Percentiles rank a stretch among this genome's conserved stretches.
Evolutionary conservation across 2,888 invertebrate genomes (phyloP).

Genomic region (Drosophila cyrtoloma): DNA sequence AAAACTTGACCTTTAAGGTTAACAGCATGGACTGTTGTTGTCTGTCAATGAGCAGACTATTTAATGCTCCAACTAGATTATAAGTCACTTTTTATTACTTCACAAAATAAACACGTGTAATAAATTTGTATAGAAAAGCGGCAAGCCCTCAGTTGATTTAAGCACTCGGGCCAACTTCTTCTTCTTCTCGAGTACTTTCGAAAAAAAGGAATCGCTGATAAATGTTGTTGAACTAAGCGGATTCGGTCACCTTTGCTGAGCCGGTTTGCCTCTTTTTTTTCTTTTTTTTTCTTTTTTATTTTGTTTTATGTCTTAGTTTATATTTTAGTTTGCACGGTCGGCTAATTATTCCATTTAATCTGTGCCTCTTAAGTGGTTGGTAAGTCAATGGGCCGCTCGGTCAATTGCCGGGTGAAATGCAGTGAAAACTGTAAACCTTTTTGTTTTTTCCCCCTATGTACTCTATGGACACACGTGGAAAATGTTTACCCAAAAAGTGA

Average conservation of each 20-base stretch:
- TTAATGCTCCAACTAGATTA: slow-evolving; percentile 2
- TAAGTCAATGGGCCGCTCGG: slow-evolving; percentile 63
- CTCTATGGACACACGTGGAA: slow-evolving; percentile 39
- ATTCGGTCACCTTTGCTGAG: slow-evolving; percentile 27
- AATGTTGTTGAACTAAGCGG: slow-evolving; percentile 6
- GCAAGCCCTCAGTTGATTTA: neutral
- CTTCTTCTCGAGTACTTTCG: slow-evolving; percentile 3
- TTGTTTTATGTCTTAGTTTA: slow-evolving; percentile 14
- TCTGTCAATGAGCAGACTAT: neutral
- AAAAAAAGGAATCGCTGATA: slow-evolving; percentile 11
- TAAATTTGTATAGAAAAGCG: neutral
- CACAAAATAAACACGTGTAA: slow-evolving; percentile 2
- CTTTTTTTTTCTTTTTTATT: neutral
- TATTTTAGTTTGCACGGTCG: slow-evolving; percentile 51
- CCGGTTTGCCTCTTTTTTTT: slow-evolving; percentile 3
- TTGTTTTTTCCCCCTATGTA: slow-evolving; percentile 15
- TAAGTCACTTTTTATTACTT: slow-evolving; percentile 8
- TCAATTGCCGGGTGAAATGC: slow-evolving; percentile 49
- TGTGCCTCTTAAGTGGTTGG: slow-evolving; percentile 61
- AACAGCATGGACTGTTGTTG: neutral
- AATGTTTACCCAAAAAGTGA: slow-evolving; percentile 49
- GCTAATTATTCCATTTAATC: slow-evolving; percentile 72
- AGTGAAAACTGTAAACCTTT: slow-evolving; percentile 53
- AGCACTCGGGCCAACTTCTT: slow-evolving; percentile 1
- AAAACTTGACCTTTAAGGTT: neutral